Conservation (phyloP, 2,888 invertebrate species). For the Julus scanicus region DNA sequence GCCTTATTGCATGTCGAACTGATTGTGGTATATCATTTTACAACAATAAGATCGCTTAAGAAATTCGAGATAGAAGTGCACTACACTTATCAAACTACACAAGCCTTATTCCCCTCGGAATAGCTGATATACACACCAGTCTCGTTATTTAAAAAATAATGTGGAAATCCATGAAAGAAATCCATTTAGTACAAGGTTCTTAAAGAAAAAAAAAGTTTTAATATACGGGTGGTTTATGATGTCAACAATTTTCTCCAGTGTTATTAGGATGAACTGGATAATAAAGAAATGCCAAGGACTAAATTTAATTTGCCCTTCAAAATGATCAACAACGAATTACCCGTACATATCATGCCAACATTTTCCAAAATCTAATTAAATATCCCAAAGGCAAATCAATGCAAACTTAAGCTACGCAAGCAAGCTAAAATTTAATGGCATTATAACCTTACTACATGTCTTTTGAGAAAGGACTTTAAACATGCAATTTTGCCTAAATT, state of each 20-base stretch:
- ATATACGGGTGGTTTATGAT: slow-evolving; percentile 31
- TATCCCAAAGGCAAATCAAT: not conserved
- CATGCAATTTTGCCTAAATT: not conserved
- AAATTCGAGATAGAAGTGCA: not conserved
- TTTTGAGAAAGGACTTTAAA: not conserved
- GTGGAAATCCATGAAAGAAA: slow-evolving; percentile 17
- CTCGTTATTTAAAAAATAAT: not conserved
- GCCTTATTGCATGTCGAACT: not conserved
- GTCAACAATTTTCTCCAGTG: slow-evolving; percentile 31
- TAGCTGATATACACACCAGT: not conserved
- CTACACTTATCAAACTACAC: slow-evolving; percentile 16
- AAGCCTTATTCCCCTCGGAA: not conserved
- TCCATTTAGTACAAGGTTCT: not conserved
- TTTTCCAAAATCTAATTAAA: not conserved
- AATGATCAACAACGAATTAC: not conserved
- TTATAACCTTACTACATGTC: not conserved
- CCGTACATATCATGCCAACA: not conserved
- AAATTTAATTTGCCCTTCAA: slow-evolving; percentile 26
- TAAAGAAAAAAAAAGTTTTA: slow-evolving; percentile 15
- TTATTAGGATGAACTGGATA: slow-evolving; percentile 18
- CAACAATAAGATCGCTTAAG: not conserved
- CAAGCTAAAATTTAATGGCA: not conserved
- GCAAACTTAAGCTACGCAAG: not conserved
- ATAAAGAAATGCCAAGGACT: slow-evolving; percentile 43
- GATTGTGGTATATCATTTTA: not conserved